These are phyloP conservation scores for Emydura subglobosa DNA, from an alignment of 2,113 vertebrate species.

Conservation along the genomic window DNA sequence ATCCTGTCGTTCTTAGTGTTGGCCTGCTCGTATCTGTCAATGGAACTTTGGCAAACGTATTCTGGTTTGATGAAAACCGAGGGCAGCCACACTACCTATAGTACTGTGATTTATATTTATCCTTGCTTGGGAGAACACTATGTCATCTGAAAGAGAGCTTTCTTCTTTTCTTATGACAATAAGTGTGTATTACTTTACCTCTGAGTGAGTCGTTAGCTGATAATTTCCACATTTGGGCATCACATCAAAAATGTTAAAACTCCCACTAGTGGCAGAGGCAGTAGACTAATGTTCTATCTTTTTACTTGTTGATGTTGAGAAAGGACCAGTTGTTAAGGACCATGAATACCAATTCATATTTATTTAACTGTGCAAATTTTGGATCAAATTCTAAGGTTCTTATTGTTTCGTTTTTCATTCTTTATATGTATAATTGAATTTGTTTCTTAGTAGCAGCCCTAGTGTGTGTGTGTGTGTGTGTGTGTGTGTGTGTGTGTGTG, in stretches of 20 bases:
- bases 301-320: background rate
- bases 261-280: background rate
- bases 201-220: background rate
- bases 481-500: background rate
- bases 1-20: background rate
- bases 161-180: background rate
- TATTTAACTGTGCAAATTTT: background rate
- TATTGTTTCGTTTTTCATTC: background rate
- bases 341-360: background rate
- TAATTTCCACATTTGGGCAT: background rate
- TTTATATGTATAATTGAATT: background rate
- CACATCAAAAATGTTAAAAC: background rate
- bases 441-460: background rate
- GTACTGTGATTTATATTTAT: background rate
- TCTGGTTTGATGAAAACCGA: background rate
- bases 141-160: background rate
- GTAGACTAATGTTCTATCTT: background rate
- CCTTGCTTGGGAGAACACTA: background rate
- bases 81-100: rapidly evolving
- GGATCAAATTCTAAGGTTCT: background rate
- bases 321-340: background rate
- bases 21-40: constrained; percentile 13
- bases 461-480: background rate
- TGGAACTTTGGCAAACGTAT: background rate
- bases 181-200: background rate